Evolutionary conservation across 2,888 invertebrate genomes (phyloP), one percentile per base, ranked within the genome.

Genomic region (Drosophila rellima): DNA sequence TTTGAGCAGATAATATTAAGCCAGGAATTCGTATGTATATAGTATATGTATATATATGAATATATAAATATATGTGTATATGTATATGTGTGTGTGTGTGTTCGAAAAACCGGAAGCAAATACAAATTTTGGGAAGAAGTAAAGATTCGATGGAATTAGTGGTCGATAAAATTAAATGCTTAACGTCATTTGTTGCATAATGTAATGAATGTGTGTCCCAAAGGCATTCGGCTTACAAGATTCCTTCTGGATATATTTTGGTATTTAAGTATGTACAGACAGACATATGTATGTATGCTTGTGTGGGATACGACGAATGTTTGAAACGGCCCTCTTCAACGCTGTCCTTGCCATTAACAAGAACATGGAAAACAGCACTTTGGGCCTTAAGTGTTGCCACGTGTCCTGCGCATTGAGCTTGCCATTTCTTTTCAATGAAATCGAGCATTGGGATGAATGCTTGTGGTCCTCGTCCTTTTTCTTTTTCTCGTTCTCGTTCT

Each of bases 351-450:
- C 57, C 61, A 57, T 70, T 82, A 71, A 65, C 48, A 67, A 51
- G 51, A 80, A 76, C 81, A 80, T 80, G 56, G 35, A 85, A 80
- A 70, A 67, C 70, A 63, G 44, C 77, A 85, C 86, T 82, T 77
- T 70, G 15, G 50, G 39, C 62, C 35, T 60, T 76, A 82, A 82
- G 82, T 82, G 82, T 76, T 52, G 80, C 37, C 82, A 82, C 82
- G 82, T 82, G 81, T 35, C 63, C 31, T 26, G 17, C 40, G 44
- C 45, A 54, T 56, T 67, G 67, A 52, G 44, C 37, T 64, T 60
- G 60, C 45, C 60, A 52, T 66, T 65, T 74, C 50, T 60, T 51
- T 63, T 45, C 31, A 62, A 37, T 40, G 13, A 8, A 20, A 42
- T 31, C 6, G 31, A 15, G 47, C 39, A 18, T 61, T 57, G 26